Base-by-base conservation (phyloP, 2,113 vertebrate genomes). In the Oncorhynchus tshawytscha region DNA sequence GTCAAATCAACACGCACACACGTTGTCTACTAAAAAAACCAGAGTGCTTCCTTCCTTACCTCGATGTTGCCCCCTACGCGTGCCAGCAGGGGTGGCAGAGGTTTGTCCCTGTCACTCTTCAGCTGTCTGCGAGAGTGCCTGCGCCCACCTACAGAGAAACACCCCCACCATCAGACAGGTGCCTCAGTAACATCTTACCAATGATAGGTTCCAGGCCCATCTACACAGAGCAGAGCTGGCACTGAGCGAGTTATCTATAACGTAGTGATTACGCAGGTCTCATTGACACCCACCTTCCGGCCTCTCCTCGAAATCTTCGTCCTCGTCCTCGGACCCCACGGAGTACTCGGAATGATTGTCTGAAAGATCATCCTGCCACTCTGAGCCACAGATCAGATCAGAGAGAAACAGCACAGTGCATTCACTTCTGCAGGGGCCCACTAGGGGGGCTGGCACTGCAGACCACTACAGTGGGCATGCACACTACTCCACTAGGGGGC, bases 261-360 rank as follows among this genome's bases (percentile, higher is more conserved):
- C 51, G 51, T 4, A 13, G 54, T 51, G 11, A 72, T 15, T 24
- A 57, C 54, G 29, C 51, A 71, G 70, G 24, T 60, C 57, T 22
- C 62, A 29, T 20, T 29, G 25, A 15, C 12, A 3, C 93, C 90
- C 92, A 94, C 98, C 98, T 93, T 99, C 97, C 0, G 96, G 96
- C 74, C 96, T 94, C 85, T 99, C 98, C 85, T 99, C 97, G 67
- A 99, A 99, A 85, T 99, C 97, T 92, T 99, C 98, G 54, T 99
- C 98, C 91, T 99, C 97, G 1, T 99, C 97, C 93, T 99, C 98
- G 0, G 98, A 99, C 85, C 97, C 98, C 16, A 98, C 95, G 67
- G 98, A 99, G 81, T 99, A 99, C 83, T 99, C 97, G 0, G 98
- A 99, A 90, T 99, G 98, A 93, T 99, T 99, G 90, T 99, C 97